phyloP scores from a whole-genome alignment of 2,113 vertebrate species.

The Upupa epops region DNA sequence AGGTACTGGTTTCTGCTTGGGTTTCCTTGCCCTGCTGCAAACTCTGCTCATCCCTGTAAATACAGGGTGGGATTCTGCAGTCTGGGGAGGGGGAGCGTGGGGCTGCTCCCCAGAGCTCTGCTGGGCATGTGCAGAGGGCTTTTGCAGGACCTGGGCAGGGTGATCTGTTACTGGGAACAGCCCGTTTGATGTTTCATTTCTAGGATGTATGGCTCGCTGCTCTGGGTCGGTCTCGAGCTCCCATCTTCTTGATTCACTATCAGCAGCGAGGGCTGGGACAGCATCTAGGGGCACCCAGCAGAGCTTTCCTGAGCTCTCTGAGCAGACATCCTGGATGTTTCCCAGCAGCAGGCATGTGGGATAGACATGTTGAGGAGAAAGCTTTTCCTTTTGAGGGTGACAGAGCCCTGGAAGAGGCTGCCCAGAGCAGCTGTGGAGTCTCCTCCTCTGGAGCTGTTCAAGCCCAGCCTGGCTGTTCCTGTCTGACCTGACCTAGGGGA shows the following conservation, averaged over 20 bases:
- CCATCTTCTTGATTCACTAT: background rate
- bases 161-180: background rate
- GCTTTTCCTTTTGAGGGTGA: too few species aligned
- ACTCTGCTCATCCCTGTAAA: background rate
- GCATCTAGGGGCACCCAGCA: rapidly evolving
- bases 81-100: rapidly evolving
- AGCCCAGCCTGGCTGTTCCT: too few species aligned
- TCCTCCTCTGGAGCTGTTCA: too few species aligned
- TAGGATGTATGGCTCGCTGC: background rate
- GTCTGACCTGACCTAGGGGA: too few species aligned
- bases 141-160: background rate
- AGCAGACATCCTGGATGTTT: background rate
- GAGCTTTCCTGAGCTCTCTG: background rate
- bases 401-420: too few species aligned
- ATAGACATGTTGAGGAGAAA: too few species aligned
- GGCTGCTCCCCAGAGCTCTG: background rate
- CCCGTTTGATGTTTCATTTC: background rate
- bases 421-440: too few species aligned
- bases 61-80: rapidly evolving
- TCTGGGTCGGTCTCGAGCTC: background rate
- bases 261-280: background rate
- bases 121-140: background rate
- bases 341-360: background rate
- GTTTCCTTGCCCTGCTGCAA: background rate
- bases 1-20: background rate